phyloP scores from a whole-genome alignment of 2,113 vertebrate genomes.

The Lontra canadensis region DNA sequence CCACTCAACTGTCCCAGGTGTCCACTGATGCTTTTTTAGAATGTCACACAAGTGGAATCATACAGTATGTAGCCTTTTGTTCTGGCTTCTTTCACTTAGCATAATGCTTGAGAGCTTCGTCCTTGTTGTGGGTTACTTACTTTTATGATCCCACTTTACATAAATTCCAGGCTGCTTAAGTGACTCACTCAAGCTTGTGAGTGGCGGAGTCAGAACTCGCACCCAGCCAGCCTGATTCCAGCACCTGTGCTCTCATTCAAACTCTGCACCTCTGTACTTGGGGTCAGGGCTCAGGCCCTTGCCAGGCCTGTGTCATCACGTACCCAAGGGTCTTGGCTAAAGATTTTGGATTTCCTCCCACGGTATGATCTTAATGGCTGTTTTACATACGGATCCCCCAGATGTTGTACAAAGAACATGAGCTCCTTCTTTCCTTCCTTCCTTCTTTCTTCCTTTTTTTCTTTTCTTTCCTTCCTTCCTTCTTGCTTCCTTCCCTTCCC shows the following conservation, averaged over 20 bases:
- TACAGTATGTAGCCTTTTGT: not conserved
- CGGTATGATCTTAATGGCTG: not conserved
- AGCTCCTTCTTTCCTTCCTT: not conserved
- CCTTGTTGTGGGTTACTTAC: not conserved
- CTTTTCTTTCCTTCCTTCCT: not conserved
- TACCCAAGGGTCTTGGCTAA: not conserved
- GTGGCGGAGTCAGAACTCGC: not conserved
- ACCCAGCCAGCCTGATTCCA: not conserved
- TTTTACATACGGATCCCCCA: not conserved
- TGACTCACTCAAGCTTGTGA: not conserved
- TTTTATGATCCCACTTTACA: not conserved
- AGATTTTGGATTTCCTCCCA: not conserved
- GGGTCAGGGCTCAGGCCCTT: not conserved
- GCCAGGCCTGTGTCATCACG: accelerated
- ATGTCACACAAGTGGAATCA: not conserved
- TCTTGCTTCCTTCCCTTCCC: not conserved
- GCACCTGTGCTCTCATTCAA: accelerated
- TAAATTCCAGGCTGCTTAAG: not conserved
- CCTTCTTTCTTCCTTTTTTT: not conserved
- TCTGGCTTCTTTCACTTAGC: not conserved
- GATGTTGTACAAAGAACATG: not conserved
- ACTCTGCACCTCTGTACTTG: no score
- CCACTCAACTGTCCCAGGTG: not conserved
- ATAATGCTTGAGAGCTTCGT: not conserved
- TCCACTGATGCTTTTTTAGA: not conserved